These are phyloP conservation scores for Lerema accius DNA, from an alignment of 1,140 invertebrate genomes.

Conservation along the genomic window DNA sequence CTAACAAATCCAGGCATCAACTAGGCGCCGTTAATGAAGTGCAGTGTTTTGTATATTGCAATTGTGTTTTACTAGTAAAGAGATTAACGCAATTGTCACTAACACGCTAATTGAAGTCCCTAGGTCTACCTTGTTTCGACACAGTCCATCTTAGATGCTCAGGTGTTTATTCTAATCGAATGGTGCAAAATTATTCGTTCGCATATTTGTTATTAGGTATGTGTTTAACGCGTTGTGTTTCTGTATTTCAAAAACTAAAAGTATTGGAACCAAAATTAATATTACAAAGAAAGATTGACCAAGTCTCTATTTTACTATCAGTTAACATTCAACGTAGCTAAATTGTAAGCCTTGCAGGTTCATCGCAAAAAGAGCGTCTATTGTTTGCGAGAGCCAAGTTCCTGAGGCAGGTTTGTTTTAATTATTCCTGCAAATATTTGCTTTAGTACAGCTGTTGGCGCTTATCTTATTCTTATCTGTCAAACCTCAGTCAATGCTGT, in stretches of 20 bases:
- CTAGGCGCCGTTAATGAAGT: neutral
- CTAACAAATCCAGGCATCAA: neutral
- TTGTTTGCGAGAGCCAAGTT: constrained; percentile 53
- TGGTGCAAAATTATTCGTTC: too few species aligned
- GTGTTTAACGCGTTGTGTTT: too few species aligned
- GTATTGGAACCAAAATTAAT: too few species aligned
- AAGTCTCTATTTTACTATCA: too few species aligned
- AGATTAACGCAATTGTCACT: constrained; percentile 16
- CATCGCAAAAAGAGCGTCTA: constrained; percentile 48
- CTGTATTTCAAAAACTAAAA: too few species aligned
- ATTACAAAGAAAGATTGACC: too few species aligned
- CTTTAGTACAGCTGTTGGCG: constrained; percentile 61
- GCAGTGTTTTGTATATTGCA: constrained; percentile 7
- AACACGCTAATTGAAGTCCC: constrained; percentile 8
- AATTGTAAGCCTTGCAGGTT: constrained; percentile 9
- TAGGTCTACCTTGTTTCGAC: constrained; percentile 10
- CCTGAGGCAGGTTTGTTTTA: constrained; percentile 62
- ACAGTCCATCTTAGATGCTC: neutral
- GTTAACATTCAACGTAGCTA: neutral
- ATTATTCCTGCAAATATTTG: constrained; percentile 75
- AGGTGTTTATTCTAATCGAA: neutral
- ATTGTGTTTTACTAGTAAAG: constrained; percentile 4
- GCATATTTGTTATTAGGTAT: too few species aligned
- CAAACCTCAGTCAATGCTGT: constrained; percentile 80
- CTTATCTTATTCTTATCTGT: constrained; percentile 79